Evolutionary conservation across 1,140 invertebrate genomes (phyloP).

Genomic region (Drosophila nasuta): DNA sequence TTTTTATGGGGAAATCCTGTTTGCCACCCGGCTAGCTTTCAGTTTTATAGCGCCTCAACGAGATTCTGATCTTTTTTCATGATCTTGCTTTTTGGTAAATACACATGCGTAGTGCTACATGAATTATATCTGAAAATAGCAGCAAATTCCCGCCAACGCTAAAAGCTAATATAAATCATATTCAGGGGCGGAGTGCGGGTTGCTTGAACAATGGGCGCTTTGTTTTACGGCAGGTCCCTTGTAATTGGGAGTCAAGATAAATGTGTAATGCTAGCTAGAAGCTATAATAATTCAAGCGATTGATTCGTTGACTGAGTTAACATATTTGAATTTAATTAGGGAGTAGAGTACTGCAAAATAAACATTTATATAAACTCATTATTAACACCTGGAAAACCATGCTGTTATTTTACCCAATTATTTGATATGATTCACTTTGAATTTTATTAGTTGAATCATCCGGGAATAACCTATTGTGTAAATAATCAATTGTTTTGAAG

Average conservation of each 20-base stretch:
- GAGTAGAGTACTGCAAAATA: background rate
- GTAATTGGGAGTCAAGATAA: too few species aligned
- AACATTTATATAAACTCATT: background rate
- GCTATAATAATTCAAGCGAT: too few species aligned
- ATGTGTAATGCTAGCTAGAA: too few species aligned
- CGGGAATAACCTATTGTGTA: slow-evolving; percentile 8
- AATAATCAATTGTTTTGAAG: slow-evolving; percentile 8
- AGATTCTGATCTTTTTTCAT: slow-evolving; percentile 41
- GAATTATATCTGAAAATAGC: slow-evolving; percentile 65
- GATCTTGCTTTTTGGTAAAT: slow-evolving; percentile 18
- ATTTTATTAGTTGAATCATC: background rate
- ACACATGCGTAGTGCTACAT: slow-evolving; percentile 29
- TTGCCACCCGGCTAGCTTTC: slow-evolving; percentile 55
- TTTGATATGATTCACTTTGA: slow-evolving; percentile 11
- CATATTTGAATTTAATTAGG: background rate
- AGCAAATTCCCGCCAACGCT: slow-evolving; percentile 47
- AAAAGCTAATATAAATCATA: slow-evolving; percentile 39
- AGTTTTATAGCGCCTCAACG: slow-evolving; percentile 70
- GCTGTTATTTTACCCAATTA: background rate
- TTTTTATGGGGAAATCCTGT: slow-evolving; percentile 83
- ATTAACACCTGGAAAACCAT: background rate
- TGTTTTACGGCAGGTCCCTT: background rate
- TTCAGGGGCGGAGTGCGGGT: slow-evolving; percentile 47
- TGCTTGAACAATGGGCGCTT: background rate
- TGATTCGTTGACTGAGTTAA: background rate